Evolutionary conservation across 2,113 vertebrate genomes (phyloP).

Genomic region (Pomatostomus ruficeps): DNA sequence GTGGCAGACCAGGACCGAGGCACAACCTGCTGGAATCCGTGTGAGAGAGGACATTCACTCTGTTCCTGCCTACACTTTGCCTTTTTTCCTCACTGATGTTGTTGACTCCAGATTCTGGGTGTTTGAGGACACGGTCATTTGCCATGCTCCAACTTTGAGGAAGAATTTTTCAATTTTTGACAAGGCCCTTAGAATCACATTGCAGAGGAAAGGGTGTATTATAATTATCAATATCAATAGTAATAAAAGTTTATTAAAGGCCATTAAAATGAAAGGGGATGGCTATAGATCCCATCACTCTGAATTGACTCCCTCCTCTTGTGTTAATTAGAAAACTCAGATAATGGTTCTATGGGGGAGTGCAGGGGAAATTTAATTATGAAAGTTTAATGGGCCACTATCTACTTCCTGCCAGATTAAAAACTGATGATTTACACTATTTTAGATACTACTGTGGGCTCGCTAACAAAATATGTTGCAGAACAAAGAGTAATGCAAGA

Average conservation of each 20-base stretch:
- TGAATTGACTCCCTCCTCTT: slow-evolving; percentile 94
- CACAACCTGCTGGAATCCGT: not conserved
- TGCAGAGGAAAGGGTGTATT: slow-evolving; percentile 87
- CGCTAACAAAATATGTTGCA: slow-evolving; percentile 71
- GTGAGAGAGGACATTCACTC: not conserved
- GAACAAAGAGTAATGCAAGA: slow-evolving; percentile 54
- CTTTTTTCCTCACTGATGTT: not conserved
- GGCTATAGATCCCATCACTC: slow-evolving; percentile 92
- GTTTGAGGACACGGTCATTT: slow-evolving; percentile 7
- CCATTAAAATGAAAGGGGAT: slow-evolving; percentile 99
- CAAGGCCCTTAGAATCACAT: slow-evolving; percentile 77
- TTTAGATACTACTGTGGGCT: slow-evolving; percentile 68
- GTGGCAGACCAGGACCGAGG: not conserved
- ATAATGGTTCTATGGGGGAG: slow-evolving; percentile 95
- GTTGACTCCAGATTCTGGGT: not conserved
- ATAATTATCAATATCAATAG: slow-evolving; percentile 96
- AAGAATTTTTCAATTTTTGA: slow-evolving; percentile 73
- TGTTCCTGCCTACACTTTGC: not conserved
- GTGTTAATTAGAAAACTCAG: slow-evolving; percentile 97
- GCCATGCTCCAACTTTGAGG: slow-evolving; percentile 47
- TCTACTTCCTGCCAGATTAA: slow-evolving; percentile 87
- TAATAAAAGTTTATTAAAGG: slow-evolving; percentile 99
- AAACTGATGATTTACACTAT: slow-evolving; percentile 89
- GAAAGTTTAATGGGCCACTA: slow-evolving; percentile 91
- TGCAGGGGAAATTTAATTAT: slow-evolving; percentile 93